Evolutionary conservation across 2,797 vertebrate species (phyloP).

Genomic region (Micropoecilia bifurca): DNA sequence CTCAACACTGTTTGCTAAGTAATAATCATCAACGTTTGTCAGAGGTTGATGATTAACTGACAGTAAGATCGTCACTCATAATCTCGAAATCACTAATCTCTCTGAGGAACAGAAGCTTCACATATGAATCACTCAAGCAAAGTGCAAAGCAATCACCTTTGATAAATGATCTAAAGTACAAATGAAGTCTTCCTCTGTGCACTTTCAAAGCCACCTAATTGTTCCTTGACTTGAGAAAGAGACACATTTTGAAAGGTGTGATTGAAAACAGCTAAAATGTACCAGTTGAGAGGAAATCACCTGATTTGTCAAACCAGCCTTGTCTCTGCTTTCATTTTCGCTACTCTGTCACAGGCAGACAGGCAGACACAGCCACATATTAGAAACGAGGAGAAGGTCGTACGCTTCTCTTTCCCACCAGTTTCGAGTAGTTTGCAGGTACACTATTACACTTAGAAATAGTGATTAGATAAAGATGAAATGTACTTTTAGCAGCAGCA

Average conservation of each 20-base stretch:
- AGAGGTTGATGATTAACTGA: neutral
- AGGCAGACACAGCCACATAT: neutral
- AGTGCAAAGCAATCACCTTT: conserved; percentile 6
- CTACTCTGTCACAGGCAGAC: neutral
- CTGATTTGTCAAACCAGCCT: neutral
- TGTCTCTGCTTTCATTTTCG: neutral
- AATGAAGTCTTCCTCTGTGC: neutral
- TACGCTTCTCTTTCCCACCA: neutral
- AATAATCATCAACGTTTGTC: neutral
- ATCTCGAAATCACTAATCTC: neutral
- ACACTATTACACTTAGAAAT: neutral
- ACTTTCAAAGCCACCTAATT: neutral
- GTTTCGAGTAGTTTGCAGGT: neutral
- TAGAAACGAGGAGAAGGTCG: neutral
- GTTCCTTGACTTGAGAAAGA: neutral
- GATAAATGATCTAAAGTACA: neutral
- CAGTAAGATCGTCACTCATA: neutral
- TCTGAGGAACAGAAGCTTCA: neutral
- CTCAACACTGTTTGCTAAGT: neutral
- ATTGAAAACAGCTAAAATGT: neutral
- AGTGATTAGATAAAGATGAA: neutral
- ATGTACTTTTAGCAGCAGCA: neutral
- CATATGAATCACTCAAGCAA: neutral
- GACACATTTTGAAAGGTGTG: neutral
- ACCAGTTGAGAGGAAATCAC: neutral